Percentiles rank a stretch among this genome's conserved stretches.
Conservation (phyloP, 2,888 invertebrate genomes). For the Drosophila infuscata region DNA sequence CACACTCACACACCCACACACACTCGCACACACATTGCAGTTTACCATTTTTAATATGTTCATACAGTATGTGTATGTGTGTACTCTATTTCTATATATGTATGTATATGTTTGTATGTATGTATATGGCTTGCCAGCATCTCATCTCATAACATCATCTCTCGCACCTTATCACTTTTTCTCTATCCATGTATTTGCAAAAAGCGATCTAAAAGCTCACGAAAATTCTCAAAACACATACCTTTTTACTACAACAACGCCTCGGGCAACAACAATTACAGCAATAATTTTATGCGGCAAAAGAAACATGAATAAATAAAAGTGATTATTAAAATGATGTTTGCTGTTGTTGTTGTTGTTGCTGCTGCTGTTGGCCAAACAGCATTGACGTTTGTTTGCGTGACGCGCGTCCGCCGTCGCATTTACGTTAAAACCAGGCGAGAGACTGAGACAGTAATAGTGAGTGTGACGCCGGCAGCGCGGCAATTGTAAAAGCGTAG, state of each 20-base stretch:
- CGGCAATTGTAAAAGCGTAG: slow-evolving; percentile 64
- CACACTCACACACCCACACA: too few species aligned
- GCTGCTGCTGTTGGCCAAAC: slow-evolving; percentile 31
- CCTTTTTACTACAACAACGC: slow-evolving; percentile 1
- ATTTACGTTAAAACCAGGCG: slow-evolving; percentile 21
- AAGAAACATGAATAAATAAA: slow-evolving; percentile 46
- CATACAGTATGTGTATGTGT: neutral
- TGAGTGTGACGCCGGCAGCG: slow-evolving; percentile 27
- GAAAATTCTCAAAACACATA: slow-evolving; percentile 10
- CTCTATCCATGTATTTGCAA: slow-evolving; percentile 9
- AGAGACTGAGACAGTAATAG: slow-evolving; percentile 9
- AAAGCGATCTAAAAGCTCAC: slow-evolving; percentile 32
- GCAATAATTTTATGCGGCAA: slow-evolving; percentile 58
- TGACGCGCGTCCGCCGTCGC: slow-evolving; percentile 51
- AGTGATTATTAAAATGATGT: slow-evolving; percentile 34
- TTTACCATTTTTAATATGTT: neutral
- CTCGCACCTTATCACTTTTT: neutral
- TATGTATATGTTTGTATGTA: neutral
- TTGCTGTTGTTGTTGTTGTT: slow-evolving; percentile 33
- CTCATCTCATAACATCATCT: slow-evolving; percentile 28
- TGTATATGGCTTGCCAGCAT: neutral
- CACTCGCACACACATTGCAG: too few species aligned
- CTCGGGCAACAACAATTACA: slow-evolving; percentile 15
- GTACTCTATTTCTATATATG: slow-evolving; percentile 4
- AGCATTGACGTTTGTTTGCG: slow-evolving; percentile 70